Evolutionary conservation across 2,888 invertebrate genomes (phyloP).

Genomic region (Brachypterus glaber): DNA sequence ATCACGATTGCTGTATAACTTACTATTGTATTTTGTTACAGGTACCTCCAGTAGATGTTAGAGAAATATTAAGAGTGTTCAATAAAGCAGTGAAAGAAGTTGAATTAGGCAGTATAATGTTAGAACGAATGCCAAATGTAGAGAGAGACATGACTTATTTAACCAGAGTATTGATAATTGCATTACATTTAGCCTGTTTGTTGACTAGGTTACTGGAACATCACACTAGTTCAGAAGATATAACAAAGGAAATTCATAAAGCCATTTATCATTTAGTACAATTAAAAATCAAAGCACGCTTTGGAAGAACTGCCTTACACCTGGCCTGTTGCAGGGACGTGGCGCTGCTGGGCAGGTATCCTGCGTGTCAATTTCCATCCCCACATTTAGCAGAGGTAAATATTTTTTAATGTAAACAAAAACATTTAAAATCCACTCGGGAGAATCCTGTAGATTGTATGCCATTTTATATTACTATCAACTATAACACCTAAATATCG

Average conservation of each 20-base stretch:
- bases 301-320: constrained; percentile 66
- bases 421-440: too few relatives aligned
- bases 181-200: constrained; percentile 73
- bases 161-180: constrained; percentile 76
- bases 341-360: constrained; percentile 56
- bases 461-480: too few relatives aligned
- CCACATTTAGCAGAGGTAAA: constrained; percentile 54
- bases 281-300: constrained; percentile 51
- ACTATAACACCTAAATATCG: too few relatives aligned
- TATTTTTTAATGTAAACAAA: too few relatives aligned
- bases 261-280: constrained; percentile 70
- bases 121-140: constrained; percentile 50
- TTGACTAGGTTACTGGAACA: constrained; percentile 55
- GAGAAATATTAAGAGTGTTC: constrained; percentile 76
- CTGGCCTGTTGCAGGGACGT: constrained; percentile 75
- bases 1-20: constrained; percentile 58
- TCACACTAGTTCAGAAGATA: constrained; percentile 30
- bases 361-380: constrained; percentile 62
- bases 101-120: constrained; percentile 52
- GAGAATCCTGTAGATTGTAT: too few relatives aligned
- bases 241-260: constrained; percentile 54
- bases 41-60: constrained; percentile 73
- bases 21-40: too few relatives aligned
- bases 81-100: constrained; percentile 72
- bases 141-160: constrained; percentile 69